These are phyloP conservation scores for Cryptoblepharus egeriae DNA, from an alignment of 2,797 vertebrate species.

Conservation along the genomic window DNA sequence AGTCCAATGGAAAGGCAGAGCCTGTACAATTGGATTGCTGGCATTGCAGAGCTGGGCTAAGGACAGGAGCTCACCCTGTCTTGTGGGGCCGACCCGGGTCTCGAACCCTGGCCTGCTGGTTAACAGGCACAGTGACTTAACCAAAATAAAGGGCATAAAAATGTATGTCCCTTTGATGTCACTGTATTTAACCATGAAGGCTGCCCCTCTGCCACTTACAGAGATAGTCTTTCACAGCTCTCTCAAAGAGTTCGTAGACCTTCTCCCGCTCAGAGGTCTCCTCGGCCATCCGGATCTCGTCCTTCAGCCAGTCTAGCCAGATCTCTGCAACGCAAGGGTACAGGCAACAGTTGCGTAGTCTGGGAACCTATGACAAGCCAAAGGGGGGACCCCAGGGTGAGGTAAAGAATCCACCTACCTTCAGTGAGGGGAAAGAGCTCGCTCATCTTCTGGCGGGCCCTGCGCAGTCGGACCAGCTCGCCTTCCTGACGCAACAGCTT, in stretches of 20 bases:
- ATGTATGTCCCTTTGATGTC: too few relatives aligned
- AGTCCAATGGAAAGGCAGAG: too few relatives aligned
- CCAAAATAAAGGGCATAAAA: too few relatives aligned
- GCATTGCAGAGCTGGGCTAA: too few relatives aligned
- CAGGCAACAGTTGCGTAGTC: too few relatives aligned
- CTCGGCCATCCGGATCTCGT: constrained; percentile 90
- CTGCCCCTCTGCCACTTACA: constrained; percentile 79
- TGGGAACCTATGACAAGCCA: neutral
- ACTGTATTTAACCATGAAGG: accelerated
- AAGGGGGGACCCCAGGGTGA: accelerated
- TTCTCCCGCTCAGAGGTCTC: constrained; percentile 87
- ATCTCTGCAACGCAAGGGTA: constrained; percentile 82
- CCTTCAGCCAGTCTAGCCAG: constrained; percentile 97
- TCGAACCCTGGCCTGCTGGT: too few relatives aligned
- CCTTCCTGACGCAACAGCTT: constrained; percentile 93
- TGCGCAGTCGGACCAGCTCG: constrained; percentile 85
- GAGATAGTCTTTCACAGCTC: constrained; percentile 92
- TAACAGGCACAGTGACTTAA: too few relatives aligned
- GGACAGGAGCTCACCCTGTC: too few relatives aligned
- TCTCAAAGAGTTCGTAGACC: constrained; percentile 93
- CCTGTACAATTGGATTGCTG: too few relatives aligned
- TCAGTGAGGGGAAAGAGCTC: constrained; percentile 96
- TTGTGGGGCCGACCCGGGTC: too few relatives aligned
- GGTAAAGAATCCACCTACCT: constrained; percentile 74
- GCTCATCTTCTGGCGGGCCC: constrained; percentile 96